Conservation (phyloP, 2,797 vertebrate species). For the Coregonus suidteri region DNA sequence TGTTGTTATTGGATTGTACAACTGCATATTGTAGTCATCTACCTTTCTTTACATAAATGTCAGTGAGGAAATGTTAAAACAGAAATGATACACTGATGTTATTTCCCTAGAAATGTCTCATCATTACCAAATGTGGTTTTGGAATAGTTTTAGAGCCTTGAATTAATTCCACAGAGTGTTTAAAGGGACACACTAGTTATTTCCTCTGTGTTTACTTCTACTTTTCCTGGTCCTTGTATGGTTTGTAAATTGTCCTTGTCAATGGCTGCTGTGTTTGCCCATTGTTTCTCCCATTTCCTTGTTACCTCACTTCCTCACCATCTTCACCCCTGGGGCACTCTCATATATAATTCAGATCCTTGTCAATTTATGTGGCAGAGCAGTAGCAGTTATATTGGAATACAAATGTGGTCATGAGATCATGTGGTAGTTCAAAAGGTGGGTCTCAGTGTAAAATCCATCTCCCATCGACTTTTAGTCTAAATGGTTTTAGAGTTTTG, state of each 20-base stretch:
- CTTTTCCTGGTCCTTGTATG: neutral
- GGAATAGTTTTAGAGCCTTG: constrained; percentile 18
- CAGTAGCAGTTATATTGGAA: neutral
- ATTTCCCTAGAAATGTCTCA: constrained; percentile 1
- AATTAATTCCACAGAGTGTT: constrained; percentile 8
- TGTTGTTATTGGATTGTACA: neutral
- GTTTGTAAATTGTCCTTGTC: constrained; percentile 21
- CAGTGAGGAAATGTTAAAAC: constrained; percentile 16
- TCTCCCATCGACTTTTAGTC: neutral
- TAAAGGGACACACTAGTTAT: neutral
- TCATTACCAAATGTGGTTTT: constrained; percentile 14
- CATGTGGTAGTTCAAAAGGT: neutral
- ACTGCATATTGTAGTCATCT: constrained; percentile 19
- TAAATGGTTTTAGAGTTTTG: neutral
- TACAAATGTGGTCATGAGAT: neutral
- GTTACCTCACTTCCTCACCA: constrained; percentile 3
- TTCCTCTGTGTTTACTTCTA: neutral
- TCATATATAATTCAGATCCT: constrained; percentile 19
- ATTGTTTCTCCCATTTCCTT: constrained; percentile 17
- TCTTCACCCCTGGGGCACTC: neutral
- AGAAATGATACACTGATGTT: neutral
- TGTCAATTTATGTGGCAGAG: constrained; percentile 1
- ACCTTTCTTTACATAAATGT: constrained; percentile 13
- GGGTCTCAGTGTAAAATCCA: constrained; percentile 1
- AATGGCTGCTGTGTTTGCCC: constrained; percentile 12